Percentiles rank a stretch among this genome's conserved stretches.
Conservation (phyloP, 2,888 invertebrate genomes). For the Cremastinae sp. region DNA sequence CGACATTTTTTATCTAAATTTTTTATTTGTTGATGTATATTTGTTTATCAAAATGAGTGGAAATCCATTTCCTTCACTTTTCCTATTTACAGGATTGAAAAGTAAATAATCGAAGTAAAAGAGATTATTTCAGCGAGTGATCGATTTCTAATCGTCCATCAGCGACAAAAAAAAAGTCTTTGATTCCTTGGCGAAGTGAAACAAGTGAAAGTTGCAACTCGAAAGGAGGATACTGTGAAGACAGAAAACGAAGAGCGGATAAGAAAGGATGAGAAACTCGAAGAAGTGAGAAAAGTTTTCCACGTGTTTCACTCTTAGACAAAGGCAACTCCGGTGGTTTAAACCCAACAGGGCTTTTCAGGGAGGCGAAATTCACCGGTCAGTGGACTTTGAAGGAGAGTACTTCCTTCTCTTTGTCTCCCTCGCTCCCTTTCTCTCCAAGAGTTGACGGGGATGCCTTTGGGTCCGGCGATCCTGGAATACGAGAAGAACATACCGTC, state of each 20-base stretch:
- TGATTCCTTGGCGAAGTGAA: too few species aligned
- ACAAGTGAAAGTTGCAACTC: neutral
- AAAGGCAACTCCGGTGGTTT: neutral
- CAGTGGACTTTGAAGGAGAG: conserved; percentile 23
- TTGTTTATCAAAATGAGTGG: too few species aligned
- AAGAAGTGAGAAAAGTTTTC: conserved; percentile 38
- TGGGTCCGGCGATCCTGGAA: conserved; percentile 45
- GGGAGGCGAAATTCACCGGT: conserved; percentile 1
- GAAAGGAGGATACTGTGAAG: neutral
- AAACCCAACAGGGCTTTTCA: neutral
- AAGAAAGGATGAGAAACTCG: conserved; percentile 26
- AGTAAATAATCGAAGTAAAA: too few species aligned
- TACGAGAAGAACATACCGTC: conserved; percentile 40
- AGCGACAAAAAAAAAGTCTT: too few species aligned
- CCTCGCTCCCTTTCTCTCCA: conserved; percentile 1
- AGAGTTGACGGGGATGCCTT: conserved; percentile 42
- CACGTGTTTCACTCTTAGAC: conserved; percentile 11
- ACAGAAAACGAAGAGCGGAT: neutral
- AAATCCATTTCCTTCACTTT: too few species aligned
- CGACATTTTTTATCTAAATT: too few species aligned
- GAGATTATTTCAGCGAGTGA: too few species aligned
- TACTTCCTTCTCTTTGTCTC: neutral
- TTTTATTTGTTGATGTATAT: too few species aligned
- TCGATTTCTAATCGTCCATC: too few species aligned
- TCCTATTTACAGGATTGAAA: too few species aligned